Percentiles rank a stretch among this genome's conserved stretches.
These are phyloP conservation scores for Hydractinia symbiolongicarpus DNA, from an alignment of 30 jellyfish, hydroid and myxozoan species.

Conservation along the genomic window DNA sequence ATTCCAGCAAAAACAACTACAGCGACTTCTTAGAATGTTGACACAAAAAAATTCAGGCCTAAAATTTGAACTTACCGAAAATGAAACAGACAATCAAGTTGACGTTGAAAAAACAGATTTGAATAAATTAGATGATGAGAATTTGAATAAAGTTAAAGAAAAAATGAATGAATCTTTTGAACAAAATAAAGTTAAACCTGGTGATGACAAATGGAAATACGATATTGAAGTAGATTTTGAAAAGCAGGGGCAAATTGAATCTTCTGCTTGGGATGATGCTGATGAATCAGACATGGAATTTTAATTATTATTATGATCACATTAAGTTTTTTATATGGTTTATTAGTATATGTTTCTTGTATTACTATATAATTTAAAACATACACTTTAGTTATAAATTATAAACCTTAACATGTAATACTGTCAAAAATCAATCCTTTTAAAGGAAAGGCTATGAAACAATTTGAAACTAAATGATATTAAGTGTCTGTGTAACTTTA, in stretches of 20 bases:
- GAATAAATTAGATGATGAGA: slow-evolving; percentile 65
- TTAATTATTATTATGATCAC: neutral
- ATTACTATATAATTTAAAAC: no score
- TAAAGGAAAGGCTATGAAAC: no score
- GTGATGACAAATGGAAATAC: slow-evolving; percentile 84
- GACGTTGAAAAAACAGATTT: slow-evolving; percentile 28
- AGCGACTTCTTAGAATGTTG: slow-evolving; percentile 46
- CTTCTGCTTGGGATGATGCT: slow-evolving; percentile 81
- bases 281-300: slow-evolving; percentile 89
- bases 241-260: slow-evolving; percentile 40
- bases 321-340: no score
- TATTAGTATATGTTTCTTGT: no score
- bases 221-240: slow-evolving; percentile 67
- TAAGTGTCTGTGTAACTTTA: no score
- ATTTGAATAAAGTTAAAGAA: slow-evolving; percentile 65
- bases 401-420: no score
- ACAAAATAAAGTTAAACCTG: slow-evolving; percentile 71
- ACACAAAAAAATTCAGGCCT: slow-evolving; percentile 20
- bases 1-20: slow-evolving; percentile 46
- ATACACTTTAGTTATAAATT: no score
- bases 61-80: neutral
- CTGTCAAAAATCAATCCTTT: no score
- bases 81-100: neutral
- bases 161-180: slow-evolving; percentile 77
- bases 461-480: no score